Evolutionary conservation across 2,888 invertebrate species (phyloP).

Genomic region (Pimpla rufipes): DNA sequence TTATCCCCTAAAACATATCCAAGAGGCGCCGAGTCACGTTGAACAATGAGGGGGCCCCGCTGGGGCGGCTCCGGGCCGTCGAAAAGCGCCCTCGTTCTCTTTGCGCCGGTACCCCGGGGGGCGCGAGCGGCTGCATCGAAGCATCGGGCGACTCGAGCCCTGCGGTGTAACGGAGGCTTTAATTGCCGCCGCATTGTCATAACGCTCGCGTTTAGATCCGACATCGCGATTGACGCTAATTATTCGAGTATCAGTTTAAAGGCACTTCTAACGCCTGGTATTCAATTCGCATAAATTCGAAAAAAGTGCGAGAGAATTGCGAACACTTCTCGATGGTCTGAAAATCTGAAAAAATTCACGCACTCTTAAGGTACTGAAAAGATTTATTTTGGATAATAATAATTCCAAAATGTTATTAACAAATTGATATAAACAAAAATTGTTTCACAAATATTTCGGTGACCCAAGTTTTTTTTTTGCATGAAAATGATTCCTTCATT

Average conservation of each 20-base stretch:
- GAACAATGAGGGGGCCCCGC: conserved; percentile 62
- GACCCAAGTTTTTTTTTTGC: too few relatives aligned
- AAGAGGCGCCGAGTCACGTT: conserved; percentile 69
- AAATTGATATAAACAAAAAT: too few relatives aligned
- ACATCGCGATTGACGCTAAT: conserved; percentile 64
- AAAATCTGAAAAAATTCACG: too few relatives aligned
- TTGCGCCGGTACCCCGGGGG: conserved; percentile 26
- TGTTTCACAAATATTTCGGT: too few relatives aligned
- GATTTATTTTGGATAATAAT: too few relatives aligned
- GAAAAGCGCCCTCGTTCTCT: conserved; percentile 67
- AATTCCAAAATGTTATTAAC: too few relatives aligned
- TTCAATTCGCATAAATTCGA: too few relatives aligned
- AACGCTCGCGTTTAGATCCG: conserved; percentile 64
- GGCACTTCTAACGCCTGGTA: too few relatives aligned
- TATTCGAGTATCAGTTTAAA: conserved; percentile 59
- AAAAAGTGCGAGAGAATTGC: too few relatives aligned
- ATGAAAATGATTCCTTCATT: too few relatives aligned
- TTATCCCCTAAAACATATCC: conserved; percentile 56
- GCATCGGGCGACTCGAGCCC: neutral
- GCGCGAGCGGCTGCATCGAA: conserved; percentile 32
- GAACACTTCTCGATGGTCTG: too few relatives aligned
- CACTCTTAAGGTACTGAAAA: too few relatives aligned
- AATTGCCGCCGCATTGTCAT: conserved; percentile 62
- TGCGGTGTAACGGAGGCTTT: conserved; percentile 17
- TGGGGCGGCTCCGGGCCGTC: conserved; percentile 40